Conservation (phyloP, 2,888 invertebrate species). For the Beris chalybata region DNA sequence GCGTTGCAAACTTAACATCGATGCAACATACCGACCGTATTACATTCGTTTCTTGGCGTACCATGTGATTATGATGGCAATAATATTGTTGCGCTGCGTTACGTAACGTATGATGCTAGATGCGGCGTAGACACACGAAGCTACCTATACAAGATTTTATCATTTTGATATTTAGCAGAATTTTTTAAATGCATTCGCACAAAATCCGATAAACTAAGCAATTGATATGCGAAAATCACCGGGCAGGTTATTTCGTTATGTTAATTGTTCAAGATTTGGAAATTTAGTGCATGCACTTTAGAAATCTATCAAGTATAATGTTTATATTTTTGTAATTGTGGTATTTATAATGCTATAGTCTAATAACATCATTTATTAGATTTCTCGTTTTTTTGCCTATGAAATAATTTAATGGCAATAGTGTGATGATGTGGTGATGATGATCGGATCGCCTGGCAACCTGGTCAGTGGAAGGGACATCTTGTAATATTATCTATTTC, state of each 20-base stretch:
- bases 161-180: background rate
- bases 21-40: too few relatives aligned
- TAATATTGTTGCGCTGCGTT: too few relatives aligned
- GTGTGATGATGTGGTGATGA: background rate
- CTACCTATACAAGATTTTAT: background rate
- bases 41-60: too few relatives aligned
- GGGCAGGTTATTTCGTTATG: too few relatives aligned
- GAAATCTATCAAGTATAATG: slow-evolving; percentile 3
- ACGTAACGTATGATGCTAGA: background rate
- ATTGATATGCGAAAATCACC: background rate
- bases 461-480: slow-evolving; percentile 12
- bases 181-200: background rate
- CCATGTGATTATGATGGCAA: too few relatives aligned
- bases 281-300: background rate
- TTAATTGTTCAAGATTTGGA: too few relatives aligned
- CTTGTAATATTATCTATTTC: slow-evolving; percentile 1
- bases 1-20: too few relatives aligned
- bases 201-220: background rate
- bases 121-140: background rate
- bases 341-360: background rate
- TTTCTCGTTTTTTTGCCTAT: too few relatives aligned
- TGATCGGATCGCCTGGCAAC: too few relatives aligned
- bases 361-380: background rate
- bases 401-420: background rate
- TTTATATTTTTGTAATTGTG: background rate